These are phyloP conservation scores for Sebastes paucispinis DNA, from an alignment of 2,797 vertebrate genomes.

Conservation along the genomic window DNA sequence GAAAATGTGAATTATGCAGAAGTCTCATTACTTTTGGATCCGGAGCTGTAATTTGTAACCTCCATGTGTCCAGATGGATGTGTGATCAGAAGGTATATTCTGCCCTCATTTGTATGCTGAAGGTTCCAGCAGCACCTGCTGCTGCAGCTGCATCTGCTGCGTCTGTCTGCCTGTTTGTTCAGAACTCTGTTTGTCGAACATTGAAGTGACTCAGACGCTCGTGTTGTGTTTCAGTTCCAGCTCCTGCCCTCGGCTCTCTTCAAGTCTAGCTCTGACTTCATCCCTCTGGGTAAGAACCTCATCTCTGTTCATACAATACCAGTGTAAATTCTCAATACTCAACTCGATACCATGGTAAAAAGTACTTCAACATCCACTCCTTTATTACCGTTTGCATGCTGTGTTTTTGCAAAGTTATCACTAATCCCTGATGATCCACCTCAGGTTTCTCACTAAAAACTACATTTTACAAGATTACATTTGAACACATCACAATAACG, in stretches of 20 bases:
- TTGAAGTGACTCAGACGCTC: conserved; percentile 6
- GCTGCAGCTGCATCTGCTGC: not conserved
- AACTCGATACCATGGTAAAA: too few species aligned
- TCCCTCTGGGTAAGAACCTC: conserved; percentile 92
- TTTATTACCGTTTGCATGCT: too few species aligned
- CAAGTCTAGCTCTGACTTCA: conserved; percentile 96
- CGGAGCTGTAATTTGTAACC: not conserved
- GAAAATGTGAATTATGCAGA: not conserved
- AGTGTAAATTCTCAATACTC: too few species aligned
- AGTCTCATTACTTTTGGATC: too few species aligned
- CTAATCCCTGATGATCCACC: too few species aligned
- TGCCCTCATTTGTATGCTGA: not conserved
- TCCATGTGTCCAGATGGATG: not conserved
- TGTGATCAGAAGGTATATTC: not conserved
- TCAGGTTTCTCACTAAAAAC: too few species aligned
- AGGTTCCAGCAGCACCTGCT: not conserved
- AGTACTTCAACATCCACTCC: too few species aligned
- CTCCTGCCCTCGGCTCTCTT: conserved; percentile 97
- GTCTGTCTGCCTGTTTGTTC: not conserved
- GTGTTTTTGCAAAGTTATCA: too few species aligned
- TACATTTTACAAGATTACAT: too few species aligned
- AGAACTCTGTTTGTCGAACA: not conserved
- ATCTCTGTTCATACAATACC: not conserved
- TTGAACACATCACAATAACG: too few species aligned
- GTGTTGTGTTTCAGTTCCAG: conserved; percentile 88